Base-by-base conservation (phyloP, 2,797 vertebrate species). In the Benthosema pterotum region DNA sequence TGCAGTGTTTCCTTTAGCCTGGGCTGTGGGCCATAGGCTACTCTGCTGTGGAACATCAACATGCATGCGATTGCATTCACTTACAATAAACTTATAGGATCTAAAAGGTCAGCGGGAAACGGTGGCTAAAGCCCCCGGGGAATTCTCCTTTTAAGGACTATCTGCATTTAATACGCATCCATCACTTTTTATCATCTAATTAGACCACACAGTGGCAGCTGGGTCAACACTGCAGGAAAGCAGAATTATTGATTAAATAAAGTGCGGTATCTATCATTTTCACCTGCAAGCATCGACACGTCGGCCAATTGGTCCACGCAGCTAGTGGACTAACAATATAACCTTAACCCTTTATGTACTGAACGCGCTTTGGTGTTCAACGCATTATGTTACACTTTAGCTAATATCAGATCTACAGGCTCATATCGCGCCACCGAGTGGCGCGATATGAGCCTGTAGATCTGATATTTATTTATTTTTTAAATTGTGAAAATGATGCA, bases 131-230 rank as follows among this genome's bases (percentile, higher is more conserved):
- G 89, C 96, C 93, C 93, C 93, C 75, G 68, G 93, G 94, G 95
- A 94, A 84, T 91, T 90, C 90, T 78, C 77, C 77, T 93, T 83
- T 83, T 77, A 88, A 82, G 87, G 88, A 89, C 90, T 91, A 88
- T 86, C 92, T 85, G 92, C 91, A 87, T 96, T 94, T 94, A 94
- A 94, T 93, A 93, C 92, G 89, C 94, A 98, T 97, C 95, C 94
- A 97, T 99, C 96, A 97, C 94, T 91, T 96, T 95, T 95, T 95
- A 96, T 96, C 95, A 94, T 96, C 94, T 97, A 96, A 97, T 97
- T 97, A 96, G 95, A 93, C 90, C 83, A 65, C 87, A 88, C 89
- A 91, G 91, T 94, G 94, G 94, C 95, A 95, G 90, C 60, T 88
- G 87, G 91, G 93, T 94, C 93, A 95, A 93, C 93, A 84, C 85